Evolutionary conservation across 2,113 vertebrate genomes (phyloP), one percentile per base, ranked within the genome.

Genomic region (Hirundichthys speculiger): DNA sequence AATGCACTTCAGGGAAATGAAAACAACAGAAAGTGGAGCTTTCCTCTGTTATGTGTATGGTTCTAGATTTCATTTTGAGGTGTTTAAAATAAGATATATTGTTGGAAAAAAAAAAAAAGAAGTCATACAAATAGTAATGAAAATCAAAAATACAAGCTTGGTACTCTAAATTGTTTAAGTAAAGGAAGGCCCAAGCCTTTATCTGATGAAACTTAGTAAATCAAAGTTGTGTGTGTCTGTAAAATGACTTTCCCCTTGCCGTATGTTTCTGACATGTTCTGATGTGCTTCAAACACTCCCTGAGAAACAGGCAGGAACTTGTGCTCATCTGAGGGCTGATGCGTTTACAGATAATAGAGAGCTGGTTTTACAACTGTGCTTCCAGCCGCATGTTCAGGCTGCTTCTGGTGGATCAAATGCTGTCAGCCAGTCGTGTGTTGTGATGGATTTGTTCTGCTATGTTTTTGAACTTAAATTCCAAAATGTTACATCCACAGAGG

Each of bases 201-300:
- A 34, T 34, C 30, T 7, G 30, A 34, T 34, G 30, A 34, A 34
- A 4, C 30, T 34, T n/a, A n/a, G n/a, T n/a, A n/a, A n/a, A n/a
- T n/a, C n/a, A n/a, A n/a, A n/a, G n/a, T n/a, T 34, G 30, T 34
- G 30, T 34, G 30, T 34, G 5, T 34, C 2, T 34, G 30, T 34
- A 10, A 34, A 45, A 45, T 19, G 43, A n/a, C 3, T 39, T 45
- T 5, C 69, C 47, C 65, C 55, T 49, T 18, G 8, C 45, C 21
- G 61, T 75, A 82, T 86, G 43, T 45, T 45, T 19, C 43, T 45
- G n/a, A 45, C 43, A n/a, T 45, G 43, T 34, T 34, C 30, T 34
- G 18, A 19, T 19, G 80, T 70, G 82, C 81, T 84, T 80, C 41
- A 74, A 86, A 84, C 88, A 66, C 75, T 87, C 83, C 72, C 69